Conservation (phyloP, 2,797 vertebrate species). For the Hoplostethus mediterraneus region DNA sequence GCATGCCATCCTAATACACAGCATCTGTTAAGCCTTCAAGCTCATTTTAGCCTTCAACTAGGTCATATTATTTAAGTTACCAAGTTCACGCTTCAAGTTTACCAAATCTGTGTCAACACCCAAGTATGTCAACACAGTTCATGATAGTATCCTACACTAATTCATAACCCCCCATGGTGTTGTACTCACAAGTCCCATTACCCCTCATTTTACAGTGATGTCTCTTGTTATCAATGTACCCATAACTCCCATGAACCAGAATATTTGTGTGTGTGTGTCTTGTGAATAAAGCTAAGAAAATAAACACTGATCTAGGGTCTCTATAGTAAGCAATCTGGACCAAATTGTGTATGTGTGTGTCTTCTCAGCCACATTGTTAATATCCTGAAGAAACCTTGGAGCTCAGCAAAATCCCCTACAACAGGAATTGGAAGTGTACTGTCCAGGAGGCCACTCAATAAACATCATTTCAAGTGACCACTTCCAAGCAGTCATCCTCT, state of each 20-base stretch:
- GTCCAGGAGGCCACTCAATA: background rate
- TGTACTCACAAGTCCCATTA: too few species aligned
- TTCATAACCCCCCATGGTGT: too few species aligned
- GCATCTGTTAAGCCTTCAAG: too few species aligned
- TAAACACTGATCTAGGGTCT: background rate
- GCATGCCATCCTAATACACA: too few species aligned
- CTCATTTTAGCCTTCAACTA: too few species aligned
- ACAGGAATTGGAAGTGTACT: background rate
- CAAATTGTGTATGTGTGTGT: background rate
- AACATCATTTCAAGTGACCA: background rate
- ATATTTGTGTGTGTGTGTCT: too few species aligned
- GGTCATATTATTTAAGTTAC: too few species aligned
- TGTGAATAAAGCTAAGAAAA: background rate
- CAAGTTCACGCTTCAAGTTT: too few species aligned
- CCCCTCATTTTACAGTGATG: too few species aligned
- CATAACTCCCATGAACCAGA: background rate
- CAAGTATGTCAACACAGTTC: background rate
- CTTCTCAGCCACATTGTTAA: background rate
- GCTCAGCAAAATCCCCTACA: background rate
- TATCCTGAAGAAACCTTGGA: background rate
- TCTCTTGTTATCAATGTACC: background rate
- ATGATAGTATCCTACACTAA: background rate
- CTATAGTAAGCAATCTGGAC: background rate
- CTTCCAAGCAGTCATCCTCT: background rate
- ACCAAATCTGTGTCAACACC: too few species aligned